These are phyloP conservation scores for Noctua fimbriata DNA, from an alignment of 2,888 invertebrate genomes.

Conservation along the genomic window DNA sequence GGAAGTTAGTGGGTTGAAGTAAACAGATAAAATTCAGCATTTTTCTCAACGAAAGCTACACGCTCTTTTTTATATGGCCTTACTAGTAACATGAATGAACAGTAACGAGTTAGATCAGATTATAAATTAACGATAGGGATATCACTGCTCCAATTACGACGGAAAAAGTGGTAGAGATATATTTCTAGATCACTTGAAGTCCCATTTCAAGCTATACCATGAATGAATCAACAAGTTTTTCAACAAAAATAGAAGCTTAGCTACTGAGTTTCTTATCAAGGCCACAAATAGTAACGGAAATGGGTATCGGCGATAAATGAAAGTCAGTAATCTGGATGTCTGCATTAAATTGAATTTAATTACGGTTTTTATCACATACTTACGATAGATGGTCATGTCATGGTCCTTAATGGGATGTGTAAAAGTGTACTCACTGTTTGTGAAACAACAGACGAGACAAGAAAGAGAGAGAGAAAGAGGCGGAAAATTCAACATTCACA, in stretches of 20 bases:
- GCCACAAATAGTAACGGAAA: slow-evolving; percentile 58
- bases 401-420: slow-evolving; percentile 1
- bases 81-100: slow-evolving; percentile 31
- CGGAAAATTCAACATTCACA: no score
- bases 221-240: slow-evolving; percentile 61
- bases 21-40: slow-evolving; percentile 21
- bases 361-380: slow-evolving; percentile 35
- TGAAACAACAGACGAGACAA: no score
- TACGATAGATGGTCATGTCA: background rate
- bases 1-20: background rate
- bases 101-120: slow-evolving; percentile 15
- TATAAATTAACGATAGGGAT: slow-evolving; percentile 35
- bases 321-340: slow-evolving; percentile 54
- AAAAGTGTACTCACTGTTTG: no score
- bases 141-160: slow-evolving; percentile 40
- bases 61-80: background rate
- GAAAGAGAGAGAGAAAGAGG: no score
- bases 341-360: slow-evolving; percentile 50
- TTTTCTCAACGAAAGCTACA: slow-evolving; percentile 6
- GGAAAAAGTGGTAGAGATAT: slow-evolving; percentile 37
- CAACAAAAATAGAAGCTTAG: slow-evolving; percentile 23
- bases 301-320: slow-evolving; percentile 55
- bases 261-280: slow-evolving; percentile 58
- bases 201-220: slow-evolving; percentile 32
- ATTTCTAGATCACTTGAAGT: slow-evolving; percentile 44